Evolutionary conservation across 1,140 invertebrate genomes (phyloP).

Genomic region (Drosophila quadrilineata): DNA sequence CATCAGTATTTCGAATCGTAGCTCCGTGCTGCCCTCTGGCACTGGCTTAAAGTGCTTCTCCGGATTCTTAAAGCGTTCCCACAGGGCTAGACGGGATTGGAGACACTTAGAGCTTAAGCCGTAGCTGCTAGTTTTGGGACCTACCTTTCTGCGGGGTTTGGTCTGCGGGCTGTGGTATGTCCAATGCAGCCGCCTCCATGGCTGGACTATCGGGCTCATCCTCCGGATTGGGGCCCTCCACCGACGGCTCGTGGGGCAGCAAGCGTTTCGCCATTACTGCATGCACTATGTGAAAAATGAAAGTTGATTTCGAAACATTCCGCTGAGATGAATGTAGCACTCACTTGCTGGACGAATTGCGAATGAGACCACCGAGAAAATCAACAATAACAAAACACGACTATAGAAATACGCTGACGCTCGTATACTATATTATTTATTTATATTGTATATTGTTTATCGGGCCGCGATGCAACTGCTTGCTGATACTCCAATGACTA

Average conservation of each 20-base stretch:
- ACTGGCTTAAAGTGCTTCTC: constrained; percentile 31
- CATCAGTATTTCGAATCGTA: constrained; percentile 82
- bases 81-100: constrained; percentile 2
- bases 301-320: neutral
- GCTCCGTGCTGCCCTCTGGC: constrained; percentile 51
- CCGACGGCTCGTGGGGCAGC: constrained; percentile 53
- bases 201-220: constrained; percentile 75
- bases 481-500: constrained; percentile 53
- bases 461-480: neutral
- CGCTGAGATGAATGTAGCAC: neutral
- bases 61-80: constrained; percentile 49
- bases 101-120: neutral
- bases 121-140: too few species aligned
- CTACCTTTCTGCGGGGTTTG: constrained; percentile 53
- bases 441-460: constrained; percentile 19
- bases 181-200: constrained; percentile 67
- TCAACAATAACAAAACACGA: neutral
- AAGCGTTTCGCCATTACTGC: constrained; percentile 71
- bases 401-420: constrained; percentile 22
- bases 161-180: constrained; percentile 45
- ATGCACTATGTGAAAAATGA: constrained; percentile 49
- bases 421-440: neutral
- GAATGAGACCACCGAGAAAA: neutral
- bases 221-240: constrained; percentile 54
- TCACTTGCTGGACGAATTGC: constrained; percentile 31